phyloP scores from a whole-genome alignment of 2,888 invertebrate genomes.

The Mantis religiosa region DNA sequence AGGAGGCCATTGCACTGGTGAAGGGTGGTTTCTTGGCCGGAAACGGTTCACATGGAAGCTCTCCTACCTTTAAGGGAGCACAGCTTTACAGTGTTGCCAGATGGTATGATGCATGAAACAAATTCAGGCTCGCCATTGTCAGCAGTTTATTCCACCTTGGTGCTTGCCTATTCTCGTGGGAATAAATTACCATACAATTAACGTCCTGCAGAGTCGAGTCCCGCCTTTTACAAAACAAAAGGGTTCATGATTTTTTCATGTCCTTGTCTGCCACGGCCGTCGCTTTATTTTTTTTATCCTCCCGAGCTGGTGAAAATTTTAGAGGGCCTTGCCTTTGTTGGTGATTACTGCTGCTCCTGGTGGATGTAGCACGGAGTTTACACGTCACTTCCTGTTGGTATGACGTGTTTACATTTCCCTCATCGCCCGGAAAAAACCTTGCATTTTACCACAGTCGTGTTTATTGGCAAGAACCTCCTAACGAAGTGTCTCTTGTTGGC shows the following conservation, averaged over 20 bases:
- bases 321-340: neutral
- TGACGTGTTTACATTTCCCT: neutral
- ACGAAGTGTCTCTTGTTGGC: neutral
- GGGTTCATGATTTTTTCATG: neutral
- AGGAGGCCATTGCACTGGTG: too few relatives aligned
- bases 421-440: neutral
- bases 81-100: neutral
- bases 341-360: neutral
- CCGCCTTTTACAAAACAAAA: neutral
- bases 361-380: neutral
- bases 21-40: neutral
- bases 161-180: neutral
- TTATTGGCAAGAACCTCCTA: neutral
- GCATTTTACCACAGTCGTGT: neutral
- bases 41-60: neutral
- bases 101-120: neutral
- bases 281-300: neutral
- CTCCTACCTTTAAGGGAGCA: neutral
- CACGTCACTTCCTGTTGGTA: neutral
- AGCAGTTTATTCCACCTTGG: neutral
- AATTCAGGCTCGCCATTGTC: neutral
- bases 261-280: neutral
- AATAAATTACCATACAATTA: neutral
- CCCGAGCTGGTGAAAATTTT: neutral
- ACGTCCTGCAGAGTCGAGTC: neutral